Percentiles rank a stretch among this genome's conserved stretches.
These are phyloP conservation scores for Eupeodes luniger DNA, from an alignment of 2,888 invertebrate species.

Conservation along the genomic window DNA sequence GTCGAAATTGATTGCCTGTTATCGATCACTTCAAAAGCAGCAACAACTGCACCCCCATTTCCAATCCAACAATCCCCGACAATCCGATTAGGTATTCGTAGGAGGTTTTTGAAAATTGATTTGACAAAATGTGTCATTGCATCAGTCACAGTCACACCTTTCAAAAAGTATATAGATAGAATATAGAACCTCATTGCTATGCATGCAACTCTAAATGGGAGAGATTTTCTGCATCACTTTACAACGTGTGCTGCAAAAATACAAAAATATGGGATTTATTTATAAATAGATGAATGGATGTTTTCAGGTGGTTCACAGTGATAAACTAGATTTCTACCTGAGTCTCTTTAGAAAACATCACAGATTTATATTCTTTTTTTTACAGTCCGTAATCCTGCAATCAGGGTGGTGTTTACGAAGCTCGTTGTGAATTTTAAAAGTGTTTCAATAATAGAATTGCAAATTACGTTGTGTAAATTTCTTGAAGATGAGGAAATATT, in stretches of 20 bases:
- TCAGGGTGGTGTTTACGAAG: not conserved
- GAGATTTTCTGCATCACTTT: not conserved
- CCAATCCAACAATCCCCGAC: too few relatives aligned
- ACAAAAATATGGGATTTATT: constrained; percentile 10
- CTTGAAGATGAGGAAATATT: not conserved
- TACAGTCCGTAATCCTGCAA: not conserved
- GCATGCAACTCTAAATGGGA: not conserved
- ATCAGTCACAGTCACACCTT: constrained; percentile 66
- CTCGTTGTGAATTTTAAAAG: constrained; percentile 13
- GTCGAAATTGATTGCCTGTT: constrained; percentile 33
- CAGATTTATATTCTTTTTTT: not conserved
- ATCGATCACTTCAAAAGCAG: constrained; percentile 48
- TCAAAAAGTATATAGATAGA: not conserved
- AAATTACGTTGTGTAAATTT: not conserved
- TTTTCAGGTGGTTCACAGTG: not conserved
- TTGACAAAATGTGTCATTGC: constrained; percentile 58
- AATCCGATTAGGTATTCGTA: constrained; percentile 45
- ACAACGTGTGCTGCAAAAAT: constrained; percentile 25
- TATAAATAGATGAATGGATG: not conserved
- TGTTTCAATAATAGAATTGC: not conserved
- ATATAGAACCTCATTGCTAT: not conserved
- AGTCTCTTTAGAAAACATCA: not conserved
- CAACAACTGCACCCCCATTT: constrained; percentile 12
- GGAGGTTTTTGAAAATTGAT: constrained; percentile 39
- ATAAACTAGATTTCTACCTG: constrained; percentile 7